Evolutionary conservation across 2,888 invertebrate species (phyloP).

Genomic region (Drosophila hamatofila): DNA sequence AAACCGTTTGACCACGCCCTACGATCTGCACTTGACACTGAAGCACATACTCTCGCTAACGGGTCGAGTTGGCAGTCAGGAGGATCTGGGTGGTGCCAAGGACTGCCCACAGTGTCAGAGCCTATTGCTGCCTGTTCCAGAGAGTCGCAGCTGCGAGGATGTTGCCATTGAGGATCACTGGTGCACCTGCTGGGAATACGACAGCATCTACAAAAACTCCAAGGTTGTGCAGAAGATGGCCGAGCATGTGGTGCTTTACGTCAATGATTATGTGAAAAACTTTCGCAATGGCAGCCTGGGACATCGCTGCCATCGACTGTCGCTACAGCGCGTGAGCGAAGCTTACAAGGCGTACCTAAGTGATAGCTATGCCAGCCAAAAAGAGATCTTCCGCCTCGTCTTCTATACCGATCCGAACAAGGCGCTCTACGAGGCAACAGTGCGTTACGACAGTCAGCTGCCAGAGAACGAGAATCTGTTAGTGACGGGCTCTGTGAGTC

Average conservation of each 20-base stretch:
- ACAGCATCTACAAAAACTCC: constrained; percentile 84
- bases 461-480: constrained; percentile 82
- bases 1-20: constrained; percentile 90
- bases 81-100: constrained; percentile 60
- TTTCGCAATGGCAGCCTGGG: constrained; percentile 80
- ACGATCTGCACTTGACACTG: constrained; percentile 90
- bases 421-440: constrained; percentile 90
- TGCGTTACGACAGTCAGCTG: constrained; percentile 84
- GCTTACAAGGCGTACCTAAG: constrained; percentile 84
- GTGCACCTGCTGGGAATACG: constrained; percentile 90
- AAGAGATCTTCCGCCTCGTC: constrained; percentile 88
- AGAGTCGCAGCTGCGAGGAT: constrained; percentile 89
- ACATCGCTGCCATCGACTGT: constrained; percentile 86
- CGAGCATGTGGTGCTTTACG: constrained; percentile 77
- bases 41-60: constrained; percentile 88
- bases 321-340: constrained; percentile 87
- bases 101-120: constrained; percentile 89
- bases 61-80: constrained; percentile 81
- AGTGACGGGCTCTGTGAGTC: constrained; percentile 88
- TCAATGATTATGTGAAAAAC: constrained; percentile 78
- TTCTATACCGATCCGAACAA: constrained; percentile 89
- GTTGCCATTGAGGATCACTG: constrained; percentile 90
- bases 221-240: constrained; percentile 86
- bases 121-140: constrained; percentile 87
- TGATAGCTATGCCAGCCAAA: constrained; percentile 23